A percentile compares a stretch with the other conserved stretches of the same genome.
phyloP scores from a whole-genome alignment of 2,797 vertebrate species.

The Hylomyscus alleni region DNA sequence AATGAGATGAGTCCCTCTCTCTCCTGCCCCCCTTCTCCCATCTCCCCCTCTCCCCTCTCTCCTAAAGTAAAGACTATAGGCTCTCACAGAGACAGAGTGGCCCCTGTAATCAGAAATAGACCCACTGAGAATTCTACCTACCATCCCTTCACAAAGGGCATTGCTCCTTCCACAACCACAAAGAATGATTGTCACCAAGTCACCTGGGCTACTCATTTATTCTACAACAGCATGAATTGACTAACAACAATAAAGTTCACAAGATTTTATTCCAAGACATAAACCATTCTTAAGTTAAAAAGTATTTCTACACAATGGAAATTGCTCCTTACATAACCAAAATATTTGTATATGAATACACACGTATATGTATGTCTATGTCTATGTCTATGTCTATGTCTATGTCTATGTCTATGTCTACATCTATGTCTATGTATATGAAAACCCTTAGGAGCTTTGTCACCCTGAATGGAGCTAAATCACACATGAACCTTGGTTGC shows the following conservation, averaged over 20 bases:
- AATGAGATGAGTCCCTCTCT: not conserved
- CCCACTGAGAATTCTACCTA: not conserved
- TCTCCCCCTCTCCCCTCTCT: not conserved
- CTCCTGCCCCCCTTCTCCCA: rapidly evolving
- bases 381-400: too few relatives aligned
- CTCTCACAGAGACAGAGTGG: too few relatives aligned
- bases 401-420: too few relatives aligned
- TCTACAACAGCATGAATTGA: not conserved
- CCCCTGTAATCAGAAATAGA: not conserved
- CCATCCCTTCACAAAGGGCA: too few relatives aligned
- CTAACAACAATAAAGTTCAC: not conserved
- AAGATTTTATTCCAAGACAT: not conserved
- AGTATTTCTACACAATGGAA: too few relatives aligned
- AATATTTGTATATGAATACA: too few relatives aligned
- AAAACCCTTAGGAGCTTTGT: not conserved
- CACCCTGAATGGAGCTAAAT: not conserved
- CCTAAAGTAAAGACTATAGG: not conserved
- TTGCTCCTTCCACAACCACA: not conserved
- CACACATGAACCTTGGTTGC: not conserved
- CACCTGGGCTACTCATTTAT: not conserved
- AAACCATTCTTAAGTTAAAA: not conserved
- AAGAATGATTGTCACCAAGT: not conserved
- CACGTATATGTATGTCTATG: too few relatives aligned
- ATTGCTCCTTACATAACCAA: too few relatives aligned
- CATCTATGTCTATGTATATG: not conserved